Evolutionary conservation across 2,113 vertebrate species (phyloP), one percentile per base, ranked within the genome.

Genomic region (Oreocharis arfaki): DNA sequence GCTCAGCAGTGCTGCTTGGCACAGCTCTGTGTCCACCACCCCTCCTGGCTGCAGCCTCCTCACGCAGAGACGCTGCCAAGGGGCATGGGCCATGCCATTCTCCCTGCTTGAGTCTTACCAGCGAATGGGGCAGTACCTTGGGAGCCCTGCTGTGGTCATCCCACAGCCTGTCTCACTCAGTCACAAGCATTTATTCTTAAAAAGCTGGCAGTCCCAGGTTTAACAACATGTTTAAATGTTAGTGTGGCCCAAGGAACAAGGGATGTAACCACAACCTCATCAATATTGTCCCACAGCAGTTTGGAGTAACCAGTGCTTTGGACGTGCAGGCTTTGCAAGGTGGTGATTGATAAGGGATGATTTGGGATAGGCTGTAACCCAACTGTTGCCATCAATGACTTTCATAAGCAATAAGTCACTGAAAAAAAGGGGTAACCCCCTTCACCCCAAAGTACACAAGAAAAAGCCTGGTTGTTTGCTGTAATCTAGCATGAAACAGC

Each of bases 1-100:
- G 26, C 46, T 82, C 32, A 55, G 64, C 10, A 7, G 26, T 3
- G 28, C 75, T 77, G 42, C 39, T 60, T 73, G n/a, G 41, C 20
- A 19, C 60, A 60, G 73, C 26, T 22, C 1, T 0, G 9, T 49
- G n/a, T 46, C 49, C 39, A 2, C 44, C 78, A 17, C 15, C 49
- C 37, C 49, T 73, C 33, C n/a, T 27, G 74, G 28, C 64, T 59
- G 60, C 59, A 55, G 35, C 37, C 12, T 69, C 32, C 33, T 35
- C n/a, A 4, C 3, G 4, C 1, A 2, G 49, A 52, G 70, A 3
- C 3, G 2, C 53, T 41, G 39, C 10, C 0, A 1, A 39, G 27
- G 55, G 37, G 8, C 28, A 10, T 19, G 27, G 50, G 14, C 70
- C 9, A 0, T 44, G 49, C 50, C 1, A 0, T 39, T 52, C 7